These are phyloP conservation scores for Actias luna DNA, from an alignment of 2,888 invertebrate genomes.

Conservation along the genomic window DNA sequence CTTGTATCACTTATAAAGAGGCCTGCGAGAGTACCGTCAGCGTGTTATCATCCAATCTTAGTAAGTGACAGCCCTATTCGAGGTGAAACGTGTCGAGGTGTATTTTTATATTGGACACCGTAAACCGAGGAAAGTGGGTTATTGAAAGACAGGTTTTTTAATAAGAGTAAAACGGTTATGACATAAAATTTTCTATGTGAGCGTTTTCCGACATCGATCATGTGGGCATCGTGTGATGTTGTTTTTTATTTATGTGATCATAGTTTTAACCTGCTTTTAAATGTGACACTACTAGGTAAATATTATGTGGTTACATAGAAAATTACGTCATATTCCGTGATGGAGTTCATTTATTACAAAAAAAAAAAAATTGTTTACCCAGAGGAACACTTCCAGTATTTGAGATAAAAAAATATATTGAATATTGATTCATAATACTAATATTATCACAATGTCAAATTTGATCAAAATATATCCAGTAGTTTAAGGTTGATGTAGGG, in stretches of 20 bases:
- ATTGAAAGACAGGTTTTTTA: slow-evolving; percentile 1
- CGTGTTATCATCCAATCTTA: slow-evolving; percentile 7
- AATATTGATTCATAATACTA: too few relatives aligned
- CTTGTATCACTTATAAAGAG: neutral
- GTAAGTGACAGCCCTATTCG: slow-evolving; percentile 5
- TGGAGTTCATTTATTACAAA: too few relatives aligned
- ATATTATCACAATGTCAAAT: too few relatives aligned
- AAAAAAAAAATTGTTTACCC: too few relatives aligned
- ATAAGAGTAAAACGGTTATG: neutral
- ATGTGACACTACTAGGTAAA: neutral
- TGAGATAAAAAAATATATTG: too few relatives aligned
- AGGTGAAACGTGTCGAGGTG: slow-evolving; percentile 2
- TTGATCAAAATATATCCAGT: too few relatives aligned
- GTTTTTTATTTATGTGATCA: neutral
- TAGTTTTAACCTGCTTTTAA: neutral
- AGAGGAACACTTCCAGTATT: too few relatives aligned
- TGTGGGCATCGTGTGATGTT: neutral
- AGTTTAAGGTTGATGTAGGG: too few relatives aligned
- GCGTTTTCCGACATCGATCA: neutral
- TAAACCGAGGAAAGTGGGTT: neutral
- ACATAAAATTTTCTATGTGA: neutral
- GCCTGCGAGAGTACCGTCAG: neutral
- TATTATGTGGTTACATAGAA: too few relatives aligned
- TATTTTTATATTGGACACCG: slow-evolving; percentile 7
- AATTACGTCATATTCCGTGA: too few relatives aligned